Evolutionary conservation across 2,113 vertebrate genomes (phyloP), one percentile per base, ranked within the genome.

Genomic region (Coptodon bakossiorum): DNA sequence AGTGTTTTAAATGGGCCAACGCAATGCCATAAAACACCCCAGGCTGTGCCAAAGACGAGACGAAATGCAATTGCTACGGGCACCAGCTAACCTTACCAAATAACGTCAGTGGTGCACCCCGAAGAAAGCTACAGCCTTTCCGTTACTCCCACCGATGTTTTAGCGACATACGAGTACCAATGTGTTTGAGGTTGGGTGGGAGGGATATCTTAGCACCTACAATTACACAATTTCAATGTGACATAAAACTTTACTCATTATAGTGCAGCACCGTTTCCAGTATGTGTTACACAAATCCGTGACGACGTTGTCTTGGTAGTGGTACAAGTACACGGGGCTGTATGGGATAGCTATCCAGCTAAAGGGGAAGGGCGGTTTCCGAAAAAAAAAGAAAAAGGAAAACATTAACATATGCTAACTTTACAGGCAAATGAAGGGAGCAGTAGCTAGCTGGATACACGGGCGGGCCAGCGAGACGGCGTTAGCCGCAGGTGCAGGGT

Each of bases 401-500:
- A n/a, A 57, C 76, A 13, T 29, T 16, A 43, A 38, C 48, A 50
- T 48, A 34, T 11, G 16, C 9, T 57, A 29, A 24, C 12, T n/a
- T 22, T 56, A 45, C 17, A 6, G 31, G 76, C 27, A 34, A 34
- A 71, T 2, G 5, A 11, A 22, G 14, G 16, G 22, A 48, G 5
- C 2, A 11, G 6, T 6, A 1, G 54, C 9, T 53, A 43, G 16
- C 3, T 16, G 31, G 78, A 56, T 89, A 79, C n/a, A n/a, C 11
- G 11, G 53, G 61, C 68, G 57, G 57, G 45, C 61, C 71, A 66
- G 40, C 38, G 19, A 68, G 48, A 7, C 45, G 6, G 53, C 31
- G 50, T 16, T 53, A 88, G 73, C 90, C 83, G 93, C 95, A 95
- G 95, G 94, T 95, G 93, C 95, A 94, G 88, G 86, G 78, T 89